phyloP scores from a whole-genome alignment of 2,888 invertebrate species.

The Protonemura montana region DNA sequence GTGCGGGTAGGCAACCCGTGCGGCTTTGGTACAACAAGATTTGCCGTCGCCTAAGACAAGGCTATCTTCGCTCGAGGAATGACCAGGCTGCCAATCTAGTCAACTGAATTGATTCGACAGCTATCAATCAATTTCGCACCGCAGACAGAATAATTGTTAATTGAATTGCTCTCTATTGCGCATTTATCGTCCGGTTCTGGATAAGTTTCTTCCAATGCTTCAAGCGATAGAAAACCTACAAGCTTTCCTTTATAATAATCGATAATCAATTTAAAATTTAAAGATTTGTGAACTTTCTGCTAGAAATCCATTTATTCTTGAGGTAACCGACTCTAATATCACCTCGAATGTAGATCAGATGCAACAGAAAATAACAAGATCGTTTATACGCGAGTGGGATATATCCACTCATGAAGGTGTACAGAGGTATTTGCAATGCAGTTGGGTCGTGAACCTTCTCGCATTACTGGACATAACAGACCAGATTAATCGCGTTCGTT shows the following conservation, averaged over 20 bases:
- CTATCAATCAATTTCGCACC: background rate
- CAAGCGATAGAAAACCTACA: background rate
- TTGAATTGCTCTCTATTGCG: background rate
- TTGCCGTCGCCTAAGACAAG: background rate
- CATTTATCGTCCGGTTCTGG: background rate
- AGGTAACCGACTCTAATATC: background rate
- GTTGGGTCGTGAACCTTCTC: slow-evolving; percentile 21
- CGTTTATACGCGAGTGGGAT: background rate
- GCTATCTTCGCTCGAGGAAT: background rate
- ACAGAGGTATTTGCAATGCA: background rate
- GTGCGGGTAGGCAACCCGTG: background rate
- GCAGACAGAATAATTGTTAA: background rate
- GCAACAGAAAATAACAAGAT: background rate
- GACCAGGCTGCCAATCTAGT: background rate
- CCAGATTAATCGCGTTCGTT: background rate
- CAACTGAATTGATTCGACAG: background rate
- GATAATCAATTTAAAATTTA: background rate
- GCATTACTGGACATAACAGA: background rate
- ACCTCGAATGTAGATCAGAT: background rate
- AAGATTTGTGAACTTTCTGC: background rate
- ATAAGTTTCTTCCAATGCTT: background rate
- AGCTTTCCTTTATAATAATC: slow-evolving; percentile 3
- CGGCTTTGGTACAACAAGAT: background rate
- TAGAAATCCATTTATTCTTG: background rate
- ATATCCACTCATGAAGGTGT: background rate